Evolutionary conservation across 2,113 vertebrate genomes (phyloP).

Genomic region (Baryphthengus martii): DNA sequence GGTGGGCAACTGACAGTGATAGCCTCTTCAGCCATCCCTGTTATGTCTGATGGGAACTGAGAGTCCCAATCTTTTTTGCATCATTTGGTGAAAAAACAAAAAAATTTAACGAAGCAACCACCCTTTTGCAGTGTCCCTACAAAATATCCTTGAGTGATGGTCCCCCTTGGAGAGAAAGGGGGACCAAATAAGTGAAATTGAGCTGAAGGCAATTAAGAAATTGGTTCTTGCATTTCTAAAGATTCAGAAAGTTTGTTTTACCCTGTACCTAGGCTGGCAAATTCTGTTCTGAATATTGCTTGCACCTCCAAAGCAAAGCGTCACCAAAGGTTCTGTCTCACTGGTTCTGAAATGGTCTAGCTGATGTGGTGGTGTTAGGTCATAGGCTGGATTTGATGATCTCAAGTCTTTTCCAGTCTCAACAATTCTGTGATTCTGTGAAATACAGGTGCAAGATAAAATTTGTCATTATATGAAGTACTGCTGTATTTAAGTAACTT

Average conservation of each 20-base stretch:
- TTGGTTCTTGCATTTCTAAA: not conserved
- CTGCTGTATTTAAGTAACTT: not conserved
- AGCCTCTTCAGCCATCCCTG: not conserved
- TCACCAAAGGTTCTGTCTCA: not conserved
- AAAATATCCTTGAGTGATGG: not conserved
- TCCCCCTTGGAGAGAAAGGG: not conserved
- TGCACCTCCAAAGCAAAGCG: not conserved
- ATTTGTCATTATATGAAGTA: not conserved
- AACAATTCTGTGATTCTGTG: too few species aligned
- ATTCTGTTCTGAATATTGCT: not conserved
- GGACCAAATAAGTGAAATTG: not conserved
- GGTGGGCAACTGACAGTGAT: not conserved
- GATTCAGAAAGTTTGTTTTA: not conserved
- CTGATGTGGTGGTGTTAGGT: too few species aligned
- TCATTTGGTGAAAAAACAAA: not conserved
- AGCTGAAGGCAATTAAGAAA: not conserved
- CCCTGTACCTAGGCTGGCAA: not conserved
- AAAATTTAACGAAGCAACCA: not conserved
- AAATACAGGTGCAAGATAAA: not conserved
- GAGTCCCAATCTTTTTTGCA: not conserved
- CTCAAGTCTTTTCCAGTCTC: too few species aligned
- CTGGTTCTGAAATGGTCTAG: not conserved
- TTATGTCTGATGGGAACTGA: not conserved
- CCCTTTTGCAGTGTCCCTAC: not conserved
- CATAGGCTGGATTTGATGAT: too few species aligned